Evolutionary conservation across 2,113 vertebrate species (phyloP).

Genomic region (Mixornis gularis): DNA sequence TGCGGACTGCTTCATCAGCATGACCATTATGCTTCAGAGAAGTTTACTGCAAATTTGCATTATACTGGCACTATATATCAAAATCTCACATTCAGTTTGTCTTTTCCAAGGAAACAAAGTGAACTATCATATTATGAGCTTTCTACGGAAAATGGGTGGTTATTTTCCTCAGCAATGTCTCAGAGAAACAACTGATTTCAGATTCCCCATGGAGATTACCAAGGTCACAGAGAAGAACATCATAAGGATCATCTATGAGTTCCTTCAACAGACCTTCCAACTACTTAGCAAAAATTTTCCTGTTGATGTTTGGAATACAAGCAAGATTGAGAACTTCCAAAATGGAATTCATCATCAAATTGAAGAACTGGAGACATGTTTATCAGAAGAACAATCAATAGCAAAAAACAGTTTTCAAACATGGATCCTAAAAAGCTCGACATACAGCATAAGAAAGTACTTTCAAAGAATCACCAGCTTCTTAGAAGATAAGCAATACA

Average conservation of each 20-base stretch:
- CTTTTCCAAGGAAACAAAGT: neutral
- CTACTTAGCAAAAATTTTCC: constrained; percentile 35
- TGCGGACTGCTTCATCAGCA: neutral
- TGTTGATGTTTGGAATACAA: neutral
- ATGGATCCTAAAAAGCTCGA: neutral
- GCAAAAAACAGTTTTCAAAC: neutral
- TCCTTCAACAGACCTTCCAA: constrained; percentile 28
- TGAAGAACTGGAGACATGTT: constrained; percentile 14
- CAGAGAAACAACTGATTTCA: constrained; percentile 14
- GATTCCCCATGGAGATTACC: constrained; percentile 35
- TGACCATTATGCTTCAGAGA: neutral
- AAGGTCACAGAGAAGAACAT: neutral
- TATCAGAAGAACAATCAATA: constrained; percentile 5
- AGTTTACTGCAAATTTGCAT: neutral
- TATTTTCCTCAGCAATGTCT: constrained; percentile 44
- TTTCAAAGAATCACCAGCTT: constrained; percentile 60
- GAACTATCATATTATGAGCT: neutral
- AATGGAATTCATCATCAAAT: constrained; percentile 29
- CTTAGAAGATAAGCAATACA: constrained; percentile 53
- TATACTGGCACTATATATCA: neutral
- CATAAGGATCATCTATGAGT: neutral
- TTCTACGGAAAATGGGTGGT: neutral
- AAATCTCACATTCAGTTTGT: neutral
- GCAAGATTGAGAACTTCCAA: constrained; percentile 3
- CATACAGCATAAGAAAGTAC: constrained; percentile 40